Base-by-base conservation (phyloP, 2,797 vertebrate species). In the Harpagifer antarcticus region DNA sequence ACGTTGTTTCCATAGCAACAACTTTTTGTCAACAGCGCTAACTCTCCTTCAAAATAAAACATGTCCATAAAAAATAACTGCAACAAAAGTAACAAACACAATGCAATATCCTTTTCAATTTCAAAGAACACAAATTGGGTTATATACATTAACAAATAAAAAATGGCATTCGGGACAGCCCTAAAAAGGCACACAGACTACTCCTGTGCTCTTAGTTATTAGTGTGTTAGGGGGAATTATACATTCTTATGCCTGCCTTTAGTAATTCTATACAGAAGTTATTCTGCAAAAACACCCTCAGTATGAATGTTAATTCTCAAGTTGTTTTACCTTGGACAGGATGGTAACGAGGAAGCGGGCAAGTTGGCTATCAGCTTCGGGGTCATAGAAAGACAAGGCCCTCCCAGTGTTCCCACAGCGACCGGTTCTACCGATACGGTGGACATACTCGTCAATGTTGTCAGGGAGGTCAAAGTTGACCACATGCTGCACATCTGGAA, bases 381-480 rank as follows among this genome's bases (percentile, higher is more conserved):
- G 88, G 90, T 99, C 96, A 59, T 96, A 99, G 92, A 99, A 99
- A 4, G 96, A 96, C 89, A 98, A 74, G 0, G 98, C 97, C 81
- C 90, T 95, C 56, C 98, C 98, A 0, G 20, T 94, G 88, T 99
- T 99, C 9, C 98, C 98, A 54, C 98, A 99, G 56, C 97, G 97
- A 3, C 97, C 98, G 1, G 97, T 99, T 63, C 98, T 95, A 37
- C 97, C 98, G 49, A 99, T 99, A 14, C 97, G 95, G 84, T 99
- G 97, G 40, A 99, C 97, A 0, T 99, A 99, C 3, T 99, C 98
- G 0, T 98, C 97, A 1, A 99, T 96, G 63, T 88, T 92, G 45
- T 87, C 92, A 14, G 98, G 97, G 23, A 99, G 95, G 83, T 99
- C 98, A 82, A 96, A 97, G 91, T 99, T 99, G 62, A 99, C 96